phyloP scores from a whole-genome alignment of 2,888 invertebrate genomes.

The Megamerina dolium region DNA sequence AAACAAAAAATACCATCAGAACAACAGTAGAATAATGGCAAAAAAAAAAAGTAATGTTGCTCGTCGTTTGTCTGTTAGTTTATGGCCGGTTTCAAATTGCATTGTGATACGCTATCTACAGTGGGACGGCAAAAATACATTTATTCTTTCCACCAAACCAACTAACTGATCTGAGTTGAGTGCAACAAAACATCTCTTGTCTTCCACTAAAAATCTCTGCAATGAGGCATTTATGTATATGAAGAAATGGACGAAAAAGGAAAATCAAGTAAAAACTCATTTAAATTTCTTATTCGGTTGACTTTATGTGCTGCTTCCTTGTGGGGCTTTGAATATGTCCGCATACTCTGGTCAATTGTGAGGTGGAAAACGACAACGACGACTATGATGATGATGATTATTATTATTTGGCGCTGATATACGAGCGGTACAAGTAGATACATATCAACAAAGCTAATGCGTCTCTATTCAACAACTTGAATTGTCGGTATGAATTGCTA shows the following conservation, averaged over 20 bases:
- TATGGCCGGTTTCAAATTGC: constrained; percentile 23
- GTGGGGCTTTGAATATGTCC: too few relatives aligned
- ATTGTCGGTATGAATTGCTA: neutral
- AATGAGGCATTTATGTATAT: too few relatives aligned
- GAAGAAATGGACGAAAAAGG: too few relatives aligned
- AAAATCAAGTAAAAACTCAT: constrained; percentile 9
- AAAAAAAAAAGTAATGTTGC: constrained; percentile 9
- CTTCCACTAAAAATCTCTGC: constrained; percentile 11
- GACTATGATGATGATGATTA: constrained; percentile 6
- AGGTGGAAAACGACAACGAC: too few relatives aligned
- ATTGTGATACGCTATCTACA: constrained; percentile 14
- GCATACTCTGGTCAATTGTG: too few relatives aligned
- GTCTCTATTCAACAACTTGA: neutral
- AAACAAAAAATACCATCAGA: constrained; percentile 4
- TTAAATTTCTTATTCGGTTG: constrained; percentile 17
- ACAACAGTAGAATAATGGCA: constrained; percentile 4
- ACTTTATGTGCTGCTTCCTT: too few relatives aligned
- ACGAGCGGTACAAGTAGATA: constrained; percentile 9
- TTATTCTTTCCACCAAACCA: too few relatives aligned
- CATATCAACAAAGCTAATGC: constrained; percentile 6
- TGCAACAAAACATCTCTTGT: neutral
- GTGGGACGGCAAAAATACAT: neutral
- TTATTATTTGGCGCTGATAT: constrained; percentile 5
- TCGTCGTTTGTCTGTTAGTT: constrained; percentile 16
- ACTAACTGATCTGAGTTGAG: too few relatives aligned